Conservation (phyloP, 2,888 invertebrate species). For the Latheticus oryzae region DNA sequence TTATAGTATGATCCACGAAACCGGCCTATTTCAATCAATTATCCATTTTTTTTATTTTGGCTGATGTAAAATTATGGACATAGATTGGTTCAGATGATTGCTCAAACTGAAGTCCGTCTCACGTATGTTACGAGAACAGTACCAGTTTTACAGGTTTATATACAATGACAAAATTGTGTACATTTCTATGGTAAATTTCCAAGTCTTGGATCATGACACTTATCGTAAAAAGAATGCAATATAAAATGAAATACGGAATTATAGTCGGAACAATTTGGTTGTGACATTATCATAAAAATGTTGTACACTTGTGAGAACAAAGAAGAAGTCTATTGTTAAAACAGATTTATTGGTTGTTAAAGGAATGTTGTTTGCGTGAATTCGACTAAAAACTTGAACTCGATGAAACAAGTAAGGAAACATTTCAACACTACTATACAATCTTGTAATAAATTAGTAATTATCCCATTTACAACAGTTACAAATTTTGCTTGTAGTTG, state of each 20-base stretch:
- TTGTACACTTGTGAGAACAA: constrained; percentile 5
- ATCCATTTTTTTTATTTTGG: constrained; percentile 15
- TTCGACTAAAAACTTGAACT: too few relatives aligned
- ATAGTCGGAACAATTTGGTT: constrained; percentile 1
- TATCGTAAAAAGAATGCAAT: constrained; percentile 1
- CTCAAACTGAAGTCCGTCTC: not conserved
- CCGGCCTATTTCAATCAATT: constrained; percentile 20
- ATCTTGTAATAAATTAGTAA: too few relatives aligned
- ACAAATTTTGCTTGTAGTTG: too few relatives aligned
- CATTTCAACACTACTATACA: too few relatives aligned
- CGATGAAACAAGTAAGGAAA: too few relatives aligned
- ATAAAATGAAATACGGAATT: constrained; percentile 11
- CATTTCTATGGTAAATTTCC: constrained; percentile 16
- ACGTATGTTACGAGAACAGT: constrained; percentile 12
- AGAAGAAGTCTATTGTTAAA: too few relatives aligned
- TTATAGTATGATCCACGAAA: constrained; percentile 20
- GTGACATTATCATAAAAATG: constrained; percentile 17
- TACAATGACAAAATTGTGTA: too few relatives aligned
- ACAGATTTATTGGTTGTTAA: too few relatives aligned
- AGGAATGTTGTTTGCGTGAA: too few relatives aligned
- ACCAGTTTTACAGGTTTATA: constrained; percentile 28
- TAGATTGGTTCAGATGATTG: constrained; percentile 21
- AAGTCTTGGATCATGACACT: not conserved
- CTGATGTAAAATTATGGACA: constrained; percentile 2
- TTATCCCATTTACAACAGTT: too few relatives aligned